Evolutionary conservation across 2,113 vertebrate species (phyloP), one percentile per base, ranked within the genome.

Genomic region (Pygoscelis adeliae): DNA sequence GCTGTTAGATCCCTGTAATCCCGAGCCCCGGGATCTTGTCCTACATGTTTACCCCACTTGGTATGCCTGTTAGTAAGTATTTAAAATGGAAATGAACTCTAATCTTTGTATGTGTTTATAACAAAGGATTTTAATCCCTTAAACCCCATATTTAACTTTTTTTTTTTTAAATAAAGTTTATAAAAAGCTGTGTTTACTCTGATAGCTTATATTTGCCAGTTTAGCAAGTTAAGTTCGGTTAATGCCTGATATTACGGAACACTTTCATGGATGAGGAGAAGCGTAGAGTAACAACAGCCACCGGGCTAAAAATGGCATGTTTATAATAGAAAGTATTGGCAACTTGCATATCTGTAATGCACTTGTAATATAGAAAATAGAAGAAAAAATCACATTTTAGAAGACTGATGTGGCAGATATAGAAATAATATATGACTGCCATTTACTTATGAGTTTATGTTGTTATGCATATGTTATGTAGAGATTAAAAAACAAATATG

Each of bases 1-100:
- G 96, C 97, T 98, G 97, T 95, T 97, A 96, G 91, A 96, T 95
- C 89, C 69, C 94, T 97, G 96, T 98, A 97, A 98, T 98, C 95
- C 96, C 2, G 52, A 96, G 58, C 90, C 66, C 69, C 13, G 15
- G 76, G 88, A 98, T 96, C 93, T 97, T 96, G 97, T 96, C 86
- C 78, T 96, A 91, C 93, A 95, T 94, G 55, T 97, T 98, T 97
- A 94, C 73, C 70, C 66, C 84, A 83, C 95, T 97, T 95, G 89
- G 59, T 96, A 96, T 70, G 78, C 88, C 77, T 93, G 83, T 96
- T 95, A 88, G 62, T 78, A 91, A 44, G 49, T 86, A 97, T 93
- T 96, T 96, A 97, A 96, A 96, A 97, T 88, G 92, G 58, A 97
- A 97, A 97, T 91, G 46, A 97, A 97, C 93, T 85, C 79, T 95